Conservation (phyloP, 2,113 vertebrate species). For the Rhynchomys soricoides region DNA sequence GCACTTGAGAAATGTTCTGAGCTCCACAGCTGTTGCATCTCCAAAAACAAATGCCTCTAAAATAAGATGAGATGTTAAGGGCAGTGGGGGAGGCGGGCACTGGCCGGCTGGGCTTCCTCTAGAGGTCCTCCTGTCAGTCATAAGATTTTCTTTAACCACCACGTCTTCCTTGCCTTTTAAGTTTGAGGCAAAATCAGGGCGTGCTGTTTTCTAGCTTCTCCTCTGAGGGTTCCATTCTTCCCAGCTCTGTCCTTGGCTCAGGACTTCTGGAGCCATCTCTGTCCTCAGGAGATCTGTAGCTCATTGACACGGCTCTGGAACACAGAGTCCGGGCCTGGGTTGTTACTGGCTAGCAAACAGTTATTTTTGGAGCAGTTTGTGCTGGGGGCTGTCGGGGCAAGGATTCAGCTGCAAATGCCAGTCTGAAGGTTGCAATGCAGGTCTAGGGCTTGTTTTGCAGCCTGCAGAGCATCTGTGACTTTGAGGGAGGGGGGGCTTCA, state of each 20-base stretch:
- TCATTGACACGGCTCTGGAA: constrained; percentile 32
- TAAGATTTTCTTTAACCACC: not conserved
- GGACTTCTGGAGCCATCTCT: not conserved
- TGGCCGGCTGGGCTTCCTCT: not conserved
- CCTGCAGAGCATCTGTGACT: not conserved
- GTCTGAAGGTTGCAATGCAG: too few relatives aligned
- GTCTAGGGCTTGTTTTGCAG: not conserved
- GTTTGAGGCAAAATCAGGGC: not conserved
- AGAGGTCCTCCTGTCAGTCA: rapidly evolving
- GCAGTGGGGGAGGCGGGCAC: not conserved
- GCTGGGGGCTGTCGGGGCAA: not conserved
- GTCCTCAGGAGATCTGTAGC: constrained; percentile 27
- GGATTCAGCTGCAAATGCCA: not conserved
- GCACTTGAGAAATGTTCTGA: constrained; percentile 15
- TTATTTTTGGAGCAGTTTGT: constrained; percentile 60
- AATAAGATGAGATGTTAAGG: not conserved
- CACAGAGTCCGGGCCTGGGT: constrained; percentile 32
- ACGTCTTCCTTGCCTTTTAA: not conserved
- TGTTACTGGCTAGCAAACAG: constrained; percentile 66
- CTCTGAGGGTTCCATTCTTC: not conserved
- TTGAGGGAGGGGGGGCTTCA: not conserved
- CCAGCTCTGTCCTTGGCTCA: not conserved
- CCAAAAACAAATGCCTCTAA: constrained; percentile 50
- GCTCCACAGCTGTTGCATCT: constrained; percentile 56
- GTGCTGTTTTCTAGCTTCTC: not conserved